Percentiles rank a stretch among this genome's conserved stretches.
Evolutionary conservation across 2,797 vertebrate genomes (phyloP).

Genomic region (Tapirus indicus): DNA sequence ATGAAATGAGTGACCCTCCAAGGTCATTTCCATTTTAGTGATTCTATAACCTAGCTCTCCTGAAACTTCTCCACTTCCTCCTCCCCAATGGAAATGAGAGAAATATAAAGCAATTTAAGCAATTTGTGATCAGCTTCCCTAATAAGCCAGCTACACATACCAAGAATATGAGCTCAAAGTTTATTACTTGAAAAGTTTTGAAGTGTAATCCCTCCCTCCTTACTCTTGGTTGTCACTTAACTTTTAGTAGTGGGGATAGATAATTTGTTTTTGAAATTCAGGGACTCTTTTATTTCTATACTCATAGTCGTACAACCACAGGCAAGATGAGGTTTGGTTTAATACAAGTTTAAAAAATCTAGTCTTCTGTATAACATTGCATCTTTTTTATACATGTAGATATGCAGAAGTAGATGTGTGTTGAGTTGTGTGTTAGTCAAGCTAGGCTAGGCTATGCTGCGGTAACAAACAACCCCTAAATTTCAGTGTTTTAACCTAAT

Average conservation of each 20-base stretch:
- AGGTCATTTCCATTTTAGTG: constrained; percentile 20
- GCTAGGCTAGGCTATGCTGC: not conserved
- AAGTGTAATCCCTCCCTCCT: not conserved
- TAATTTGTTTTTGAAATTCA: not conserved
- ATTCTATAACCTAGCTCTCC: not conserved
- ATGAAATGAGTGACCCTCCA: not conserved
- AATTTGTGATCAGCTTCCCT: constrained; percentile 11
- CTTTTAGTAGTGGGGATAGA: not conserved
- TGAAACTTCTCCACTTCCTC: not conserved
- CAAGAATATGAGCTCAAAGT: constrained; percentile 46
- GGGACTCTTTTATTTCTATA: not conserved
- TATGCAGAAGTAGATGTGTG: not conserved
- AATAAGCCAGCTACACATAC: not conserved
- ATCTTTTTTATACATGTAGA: not conserved
- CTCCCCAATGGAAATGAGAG: not conserved
- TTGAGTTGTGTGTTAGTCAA: not conserved
- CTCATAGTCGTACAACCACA: not conserved
- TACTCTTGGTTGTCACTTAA: constrained; percentile 7
- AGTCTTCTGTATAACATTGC: not conserved
- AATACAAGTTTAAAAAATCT: not conserved
- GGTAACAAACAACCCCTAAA: not conserved
- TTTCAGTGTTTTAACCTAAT: not conserved
- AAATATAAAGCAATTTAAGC: constrained; percentile 33
- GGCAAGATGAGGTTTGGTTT: not conserved
- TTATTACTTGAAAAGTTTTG: constrained; percentile 39